Base-by-base conservation (phyloP, 2,797 vertebrate genomes). In the Gorsachius magnificus region DNA sequence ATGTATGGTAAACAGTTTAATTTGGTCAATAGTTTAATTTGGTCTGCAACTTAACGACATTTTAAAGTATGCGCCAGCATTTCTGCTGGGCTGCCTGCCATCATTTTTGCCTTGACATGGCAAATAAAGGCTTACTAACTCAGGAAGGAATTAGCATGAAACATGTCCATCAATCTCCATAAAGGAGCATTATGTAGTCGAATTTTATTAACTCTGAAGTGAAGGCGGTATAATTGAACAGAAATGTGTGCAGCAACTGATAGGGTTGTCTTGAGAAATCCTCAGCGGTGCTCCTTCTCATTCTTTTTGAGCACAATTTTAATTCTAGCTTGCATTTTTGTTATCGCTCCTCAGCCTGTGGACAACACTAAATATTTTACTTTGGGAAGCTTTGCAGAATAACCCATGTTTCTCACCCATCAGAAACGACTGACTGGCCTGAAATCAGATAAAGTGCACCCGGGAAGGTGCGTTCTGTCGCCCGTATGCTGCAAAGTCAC, bases 11-110 rank as follows among this genome's bases (percentile, higher is more conserved):
- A 97, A 97, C 86, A 96, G 93, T 97, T 97, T 96, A 79, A 96
- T 97, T 96, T 97, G 96, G 97, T 95, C 97, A 97, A 89, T 88
- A 93, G 93, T 95, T 98, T 96, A 96, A 97, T 97, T 97, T 96
- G 92, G 69, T 93, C 90, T 96, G 97, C 66, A 77, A 70, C 74
- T 77, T 96, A 97, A 89, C 97, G 97, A 94, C 97, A 95, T 97
- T 97, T 97, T 94, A 92, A 97, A 96, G 93, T 90, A 91, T 91
- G 91, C 4, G 1, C 85, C 97, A 97, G 92, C 96, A 97, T 98
- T 98, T 98, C 96, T 96, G 82, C 93, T 83, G 66, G 96, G 97
- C 96, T 97, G 96, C 92, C 95, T 97, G 96, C 96, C 96, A 95
- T 97, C 93, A 58, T 94, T 98, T 97, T 96, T 95, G 96, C 86